Base-by-base conservation (phyloP, 2,113 vertebrate genomes). In the Lagopus muta region DNA sequence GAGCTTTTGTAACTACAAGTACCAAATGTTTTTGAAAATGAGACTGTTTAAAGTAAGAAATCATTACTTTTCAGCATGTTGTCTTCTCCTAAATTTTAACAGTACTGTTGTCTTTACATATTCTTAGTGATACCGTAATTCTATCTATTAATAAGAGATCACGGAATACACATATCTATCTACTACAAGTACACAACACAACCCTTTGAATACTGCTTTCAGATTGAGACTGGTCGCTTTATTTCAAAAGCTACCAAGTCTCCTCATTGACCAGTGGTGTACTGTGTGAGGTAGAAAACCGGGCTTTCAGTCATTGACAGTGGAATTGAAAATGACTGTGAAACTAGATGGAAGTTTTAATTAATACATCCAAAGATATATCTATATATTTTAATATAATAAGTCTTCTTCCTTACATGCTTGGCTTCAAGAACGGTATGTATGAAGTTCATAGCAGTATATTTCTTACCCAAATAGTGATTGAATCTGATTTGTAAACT, bases 121-220 rank as follows among this genome's bases (percentile, higher is more conserved):
- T 54, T 86, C 45, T 27, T 27, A 13, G 67, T 54, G 79, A 48
- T 83, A 58, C 3, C 64, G 45, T 40, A 58, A 45, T 30, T 80
- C 50, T 55, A 12, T 32, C n/a, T 77, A 18, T 73, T 30, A 61
- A 27, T 18, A 60, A 61, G 45, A 67, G 8, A 11, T 27, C 36
- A 25, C 48, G 11, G 55, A 48, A 28, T 32, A 27, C 55, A 27
- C 0, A 0, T 2, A 28, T 24, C 55, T 38, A 12, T 72, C 66
- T n/a, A 6, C 62, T 66, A 47, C 50, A 30, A 47, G 14, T 19
- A 28, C 16, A 0, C 7, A 3, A 28, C 16, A 0, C 7, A 3
- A n/a, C 80, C 74, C 70, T 13, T 6, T 30, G 61, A 62, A 47
- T 10, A 2, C 27, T 18, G 2, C 25, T 91, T 78, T 38, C 32